These are phyloP conservation scores for Phalloptychus januarius DNA, from an alignment of 2,797 vertebrate species.

Conservation along the genomic window DNA sequence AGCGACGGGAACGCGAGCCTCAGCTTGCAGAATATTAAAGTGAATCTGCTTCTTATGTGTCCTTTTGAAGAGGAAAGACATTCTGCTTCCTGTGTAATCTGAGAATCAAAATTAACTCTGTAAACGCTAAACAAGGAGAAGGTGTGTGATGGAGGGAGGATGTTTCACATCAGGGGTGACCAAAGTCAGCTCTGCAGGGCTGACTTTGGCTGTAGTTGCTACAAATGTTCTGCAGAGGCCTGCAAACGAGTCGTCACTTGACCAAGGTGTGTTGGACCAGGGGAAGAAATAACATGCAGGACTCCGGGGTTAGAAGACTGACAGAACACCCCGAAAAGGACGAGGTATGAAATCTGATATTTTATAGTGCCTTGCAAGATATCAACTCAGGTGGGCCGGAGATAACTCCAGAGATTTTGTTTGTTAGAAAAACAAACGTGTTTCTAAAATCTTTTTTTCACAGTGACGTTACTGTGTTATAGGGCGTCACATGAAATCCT, in stretches of 20 bases:
- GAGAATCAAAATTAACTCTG: conserved; percentile 10
- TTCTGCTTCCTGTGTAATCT: conserved; percentile 28
- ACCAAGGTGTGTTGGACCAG: too few relatives aligned
- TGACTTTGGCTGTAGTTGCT: too few relatives aligned
- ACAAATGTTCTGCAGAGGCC: too few relatives aligned
- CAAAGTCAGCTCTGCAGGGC: too few relatives aligned
- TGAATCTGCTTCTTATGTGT: conserved; percentile 31
- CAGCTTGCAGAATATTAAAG: conserved; percentile 49
- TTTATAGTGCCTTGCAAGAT: background rate
- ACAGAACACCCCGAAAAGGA: too few relatives aligned
- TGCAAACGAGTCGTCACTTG: too few relatives aligned
- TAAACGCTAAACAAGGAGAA: background rate
- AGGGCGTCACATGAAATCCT: background rate
- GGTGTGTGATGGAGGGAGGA: background rate
- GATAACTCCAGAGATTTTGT: background rate
- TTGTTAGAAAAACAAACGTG: background rate
- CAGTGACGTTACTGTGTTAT: background rate
- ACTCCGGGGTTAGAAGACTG: too few relatives aligned
- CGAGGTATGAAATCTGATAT: background rate
- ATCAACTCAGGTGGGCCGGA: background rate
- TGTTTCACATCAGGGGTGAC: background rate
- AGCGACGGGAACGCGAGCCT: conserved; percentile 47
- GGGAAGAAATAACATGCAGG: too few relatives aligned
- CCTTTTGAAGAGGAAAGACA: conserved; percentile 31
- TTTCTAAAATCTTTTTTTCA: background rate